Evolutionary conservation across 2,888 invertebrate species (phyloP).

Genomic region (Tiphia femorata): DNA sequence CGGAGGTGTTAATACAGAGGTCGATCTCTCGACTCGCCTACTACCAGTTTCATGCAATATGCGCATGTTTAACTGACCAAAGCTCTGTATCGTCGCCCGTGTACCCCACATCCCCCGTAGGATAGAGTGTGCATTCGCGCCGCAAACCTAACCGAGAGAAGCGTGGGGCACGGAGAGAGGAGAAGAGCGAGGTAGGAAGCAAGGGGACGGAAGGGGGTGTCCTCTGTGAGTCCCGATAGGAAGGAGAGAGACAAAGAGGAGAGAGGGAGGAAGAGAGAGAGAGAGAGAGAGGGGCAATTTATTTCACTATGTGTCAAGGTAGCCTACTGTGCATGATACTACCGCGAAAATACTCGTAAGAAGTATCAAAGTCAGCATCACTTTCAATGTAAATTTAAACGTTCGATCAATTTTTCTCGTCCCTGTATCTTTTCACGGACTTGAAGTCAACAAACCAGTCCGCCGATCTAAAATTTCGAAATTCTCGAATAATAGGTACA

Average conservation of each 20-base stretch:
- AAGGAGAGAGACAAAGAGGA: neutral
- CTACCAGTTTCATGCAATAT: conserved; percentile 69
- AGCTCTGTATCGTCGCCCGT: conserved; percentile 57
- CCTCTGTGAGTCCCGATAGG: neutral
- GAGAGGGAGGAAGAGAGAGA: neutral
- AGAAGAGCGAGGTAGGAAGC: conserved; percentile 11
- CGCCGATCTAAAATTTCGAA: neutral
- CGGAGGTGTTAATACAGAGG: conserved; percentile 68
- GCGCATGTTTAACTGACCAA: conserved; percentile 69
- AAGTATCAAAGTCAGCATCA: conserved; percentile 32
- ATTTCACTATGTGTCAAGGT: no score
- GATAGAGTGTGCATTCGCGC: conserved; percentile 44
- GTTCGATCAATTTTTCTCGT: no score
- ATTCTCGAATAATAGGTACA: neutral
- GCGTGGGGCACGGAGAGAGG: conserved; percentile 11
- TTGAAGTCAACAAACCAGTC: neutral
- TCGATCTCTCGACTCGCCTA: conserved; percentile 62
- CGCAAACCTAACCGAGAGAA: conserved; percentile 3
- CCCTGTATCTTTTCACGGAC: neutral
- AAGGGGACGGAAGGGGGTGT: conserved; percentile 4
- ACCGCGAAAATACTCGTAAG: no score
- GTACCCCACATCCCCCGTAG: conserved; percentile 37
- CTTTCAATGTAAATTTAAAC: no score
- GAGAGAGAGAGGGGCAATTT: conserved; percentile 9
- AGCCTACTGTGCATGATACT: no score